Evolutionary conservation across 2,888 invertebrate genomes (phyloP), one percentile per base, ranked within the genome.

Genomic region (Sisyra terminalis): DNA sequence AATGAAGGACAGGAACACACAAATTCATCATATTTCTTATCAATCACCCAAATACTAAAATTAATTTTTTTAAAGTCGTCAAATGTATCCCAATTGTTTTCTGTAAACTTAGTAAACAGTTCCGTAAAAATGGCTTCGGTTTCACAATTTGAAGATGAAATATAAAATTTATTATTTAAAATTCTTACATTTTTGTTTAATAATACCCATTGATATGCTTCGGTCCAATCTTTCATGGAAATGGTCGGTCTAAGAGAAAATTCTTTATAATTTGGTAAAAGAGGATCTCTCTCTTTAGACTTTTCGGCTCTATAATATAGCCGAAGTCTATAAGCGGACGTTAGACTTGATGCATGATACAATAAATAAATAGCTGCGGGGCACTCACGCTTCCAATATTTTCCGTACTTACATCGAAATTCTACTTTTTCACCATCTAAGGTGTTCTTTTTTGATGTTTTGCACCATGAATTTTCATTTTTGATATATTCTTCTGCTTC

Each of bases 331-430:
- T n/a, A n/a, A n/a, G n/a, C n/a, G n/a, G 40, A 47, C 55, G 36
- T 49, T 50, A 17, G 10, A 43, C 16, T 29, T 31, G 7, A 14
- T 2, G 35, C 14, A 42, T 42, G 42, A 17, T 42, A 42, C 3
- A 42, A 14, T 17, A 42, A 35, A 42, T 42, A 42, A 15, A 42
- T 42, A 17, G 42, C 42, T 9, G 42, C 16, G 10, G 42, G 42
- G 13, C 42, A 42, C 13, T 42, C 35, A 9, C 35, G n/a, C 3
- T 35, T 24, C 10, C 42, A 18, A 42, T 35, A 42, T 18, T 42
- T 42, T 4, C 42, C 42, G 4, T 18, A 11, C 11, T 16, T 42
- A 24, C 42, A 42, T 18, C 42, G 34, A 13, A 35, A 42, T 42
- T 42, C 42, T 10, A 42, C 24, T 35, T 36, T 14, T 11, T 35